Evolutionary conservation across 53 echinoderm and acorn worm species (phyloP), one percentile per base, ranked within the genome.

Genomic region (Paracentrotus lividus): DNA sequence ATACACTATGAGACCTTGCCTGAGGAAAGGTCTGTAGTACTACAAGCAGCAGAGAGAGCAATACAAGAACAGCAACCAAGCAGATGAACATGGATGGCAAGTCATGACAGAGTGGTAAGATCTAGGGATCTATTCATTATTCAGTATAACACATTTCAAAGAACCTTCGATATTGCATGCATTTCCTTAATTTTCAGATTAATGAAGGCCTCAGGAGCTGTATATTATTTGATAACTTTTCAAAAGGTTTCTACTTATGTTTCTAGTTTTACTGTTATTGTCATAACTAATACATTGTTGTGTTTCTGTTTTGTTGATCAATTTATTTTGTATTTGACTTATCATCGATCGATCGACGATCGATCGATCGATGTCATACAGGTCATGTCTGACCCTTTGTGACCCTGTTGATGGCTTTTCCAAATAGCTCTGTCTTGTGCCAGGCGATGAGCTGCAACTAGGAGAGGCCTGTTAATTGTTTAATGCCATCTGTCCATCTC

Each of bases 1-100:
- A 97, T 91, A 96, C 75, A 49, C 57, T 92, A 92, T 81, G 86
- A 90, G 24, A 29, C 93, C 38, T 58, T 96, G 68, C 96, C 96
- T 8, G 51, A 42, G 34, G 95, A 96, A 5, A 85, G 95, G 86
- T 56, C 95, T 1, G 57, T 72, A 61, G 75, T 96, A 64, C 92
- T 96, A 49, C 54, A 88, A 52, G 96, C 96, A 32, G 96, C 95
- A 36, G 88, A 94, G 93, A 93, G 61, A 72, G 61, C 60, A 40
- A 56, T 56, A 56, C 78, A 78, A 42, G 56, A 77, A 49, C 42
- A 40, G 32, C 58, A 55, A 38, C 5, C 61, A 86, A 56, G 32
- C 18, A 56, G 86, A 86, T 55, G 86, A 38, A 86, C 20, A 34
- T 21, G 27, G 89, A 61, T 3, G 89, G 66, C 20, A 42, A 64